These are phyloP conservation scores for Hydraecia micacea DNA, from an alignment of 2,888 invertebrate genomes.

Conservation along the genomic window DNA sequence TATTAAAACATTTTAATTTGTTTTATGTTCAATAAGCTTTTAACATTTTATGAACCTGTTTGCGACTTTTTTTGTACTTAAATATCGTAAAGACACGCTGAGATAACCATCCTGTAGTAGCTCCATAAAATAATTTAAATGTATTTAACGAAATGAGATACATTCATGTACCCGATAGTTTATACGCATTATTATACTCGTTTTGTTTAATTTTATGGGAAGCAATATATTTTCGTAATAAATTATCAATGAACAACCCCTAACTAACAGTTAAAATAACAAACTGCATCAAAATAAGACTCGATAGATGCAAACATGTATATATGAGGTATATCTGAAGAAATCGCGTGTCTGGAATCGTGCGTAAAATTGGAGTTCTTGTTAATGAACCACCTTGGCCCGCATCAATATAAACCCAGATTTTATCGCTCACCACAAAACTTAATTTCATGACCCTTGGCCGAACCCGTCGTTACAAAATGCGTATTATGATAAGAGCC, in stretches of 20 bases:
- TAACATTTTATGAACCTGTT: neutral
- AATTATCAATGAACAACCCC: neutral
- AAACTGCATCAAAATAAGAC: slow-evolving; percentile 22
- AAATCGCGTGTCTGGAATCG: slow-evolving; percentile 60
- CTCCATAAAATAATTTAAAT: neutral
- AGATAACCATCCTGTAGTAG: neutral
- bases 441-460: slow-evolving; percentile 66
- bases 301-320: slow-evolving; percentile 15
- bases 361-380: slow-evolving; percentile 62
- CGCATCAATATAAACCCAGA: slow-evolving; percentile 75
- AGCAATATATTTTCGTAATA: slow-evolving; percentile 52
- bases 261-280: neutral
- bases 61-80: neutral
- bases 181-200: no score
- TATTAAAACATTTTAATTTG: neutral
- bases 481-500: slow-evolving; percentile 22
- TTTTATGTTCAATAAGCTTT: neutral
- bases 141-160: neutral
- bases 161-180: neutral
- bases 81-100: neutral
- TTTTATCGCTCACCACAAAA: slow-evolving; percentile 74
- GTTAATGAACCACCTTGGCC: slow-evolving; percentile 73
- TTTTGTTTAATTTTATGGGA: neutral
- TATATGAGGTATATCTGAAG: slow-evolving; percentile 45
- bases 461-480: slow-evolving; percentile 23